Evolutionary conservation across 2,113 vertebrate species (phyloP).

Genomic region (Microtus montanus): DNA sequence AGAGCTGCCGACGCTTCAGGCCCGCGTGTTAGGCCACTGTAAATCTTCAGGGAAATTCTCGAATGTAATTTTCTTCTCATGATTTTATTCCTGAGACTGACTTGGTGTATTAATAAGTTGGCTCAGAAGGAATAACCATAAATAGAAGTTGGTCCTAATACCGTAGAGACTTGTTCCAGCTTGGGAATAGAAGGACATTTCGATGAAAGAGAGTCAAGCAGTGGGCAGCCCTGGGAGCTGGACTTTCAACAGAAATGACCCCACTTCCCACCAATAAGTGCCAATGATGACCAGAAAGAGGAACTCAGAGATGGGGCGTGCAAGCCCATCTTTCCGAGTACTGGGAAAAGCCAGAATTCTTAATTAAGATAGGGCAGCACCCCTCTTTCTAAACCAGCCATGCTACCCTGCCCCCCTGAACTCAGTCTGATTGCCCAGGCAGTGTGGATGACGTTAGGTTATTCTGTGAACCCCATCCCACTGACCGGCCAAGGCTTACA

Average conservation of each 20-base stretch:
- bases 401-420: fast-evolving
- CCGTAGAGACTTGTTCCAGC: fast-evolving
- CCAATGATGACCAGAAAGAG: neutral
- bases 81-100: slow-evolving; percentile 47
- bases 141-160: neutral
- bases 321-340: neutral
- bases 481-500: no score
- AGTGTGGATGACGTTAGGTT: fast-evolving
- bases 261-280: fast-evolving
- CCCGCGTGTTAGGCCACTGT: neutral
- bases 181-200: neutral
- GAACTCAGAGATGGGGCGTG: neutral
- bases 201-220: neutral
- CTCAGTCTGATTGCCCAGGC: neutral
- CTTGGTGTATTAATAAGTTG: neutral
- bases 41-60: slow-evolving; percentile 36
- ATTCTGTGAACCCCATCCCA: neutral
- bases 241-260: fast-evolving
- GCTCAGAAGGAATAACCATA: neutral
- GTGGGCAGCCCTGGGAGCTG: neutral
- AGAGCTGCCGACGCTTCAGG: neutral
- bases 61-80: slow-evolving; percentile 7
- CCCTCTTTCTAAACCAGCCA: fast-evolving
- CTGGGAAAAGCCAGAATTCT: fast-evolving
- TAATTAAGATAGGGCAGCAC: fast-evolving